Evolutionary conservation across 2,113 vertebrate species (phyloP).

Genomic region (Hemicordylus capensis): DNA sequence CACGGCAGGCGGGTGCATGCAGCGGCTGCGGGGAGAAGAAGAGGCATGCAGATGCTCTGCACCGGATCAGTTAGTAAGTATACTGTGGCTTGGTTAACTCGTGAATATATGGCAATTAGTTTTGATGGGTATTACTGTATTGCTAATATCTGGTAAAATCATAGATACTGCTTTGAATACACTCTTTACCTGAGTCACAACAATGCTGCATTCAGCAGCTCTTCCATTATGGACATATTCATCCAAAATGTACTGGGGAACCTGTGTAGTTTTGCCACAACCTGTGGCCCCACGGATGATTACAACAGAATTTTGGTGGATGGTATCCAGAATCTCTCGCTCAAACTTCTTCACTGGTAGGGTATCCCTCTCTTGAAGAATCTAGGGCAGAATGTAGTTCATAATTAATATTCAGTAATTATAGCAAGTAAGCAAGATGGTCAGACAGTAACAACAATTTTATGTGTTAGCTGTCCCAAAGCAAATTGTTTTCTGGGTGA

Average conservation of each 20-base stretch:
- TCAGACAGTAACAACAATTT: too few relatives aligned
- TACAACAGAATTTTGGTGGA: conserved; percentile 84
- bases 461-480: too few relatives aligned
- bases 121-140: rapidly evolving
- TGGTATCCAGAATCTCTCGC: conserved; percentile 81
- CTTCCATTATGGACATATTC: conserved; percentile 78
- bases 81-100: background rate
- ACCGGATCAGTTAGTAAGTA: too few relatives aligned
- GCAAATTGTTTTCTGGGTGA: background rate
- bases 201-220: conserved; percentile 92
- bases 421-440: too few relatives aligned
- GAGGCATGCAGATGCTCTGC: too few relatives aligned
- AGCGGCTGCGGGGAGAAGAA: too few relatives aligned
- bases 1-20: too few relatives aligned
- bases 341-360: conserved; percentile 93
- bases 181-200: conserved; percentile 92
- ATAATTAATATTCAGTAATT: background rate
- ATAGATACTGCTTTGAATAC: background rate
- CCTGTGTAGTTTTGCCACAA: conserved; percentile 97
- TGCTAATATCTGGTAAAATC: background rate
- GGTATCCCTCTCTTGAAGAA: conserved; percentile 80
- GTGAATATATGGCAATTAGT: background rate
- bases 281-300: conserved; percentile 95
- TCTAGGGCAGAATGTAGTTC: conserved; percentile 69
- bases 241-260: conserved; percentile 96